Conservation (phyloP, 1,140 invertebrate genomes). For the Plodia interpunctella region DNA sequence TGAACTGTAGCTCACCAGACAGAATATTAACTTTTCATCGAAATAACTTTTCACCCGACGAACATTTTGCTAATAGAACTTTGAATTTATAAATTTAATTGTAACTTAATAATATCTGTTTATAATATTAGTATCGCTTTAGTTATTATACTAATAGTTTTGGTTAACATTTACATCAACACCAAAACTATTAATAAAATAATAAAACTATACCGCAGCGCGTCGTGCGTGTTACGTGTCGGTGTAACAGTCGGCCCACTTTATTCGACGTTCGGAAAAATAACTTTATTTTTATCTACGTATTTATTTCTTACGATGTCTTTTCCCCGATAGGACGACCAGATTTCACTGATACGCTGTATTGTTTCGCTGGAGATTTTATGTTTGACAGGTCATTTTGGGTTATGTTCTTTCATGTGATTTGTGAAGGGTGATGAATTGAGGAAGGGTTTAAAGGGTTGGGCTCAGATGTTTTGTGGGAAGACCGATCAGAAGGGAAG, state of each 20-base stretch:
- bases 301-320: conserved; percentile 52
- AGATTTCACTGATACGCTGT: conserved; percentile 32
- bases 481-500: neutral
- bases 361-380: conserved; percentile 29
- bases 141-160: too few relatives aligned
- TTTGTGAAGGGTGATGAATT: conserved; percentile 10
- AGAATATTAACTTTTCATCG: too few relatives aligned
- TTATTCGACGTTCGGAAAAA: conserved; percentile 64
- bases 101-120: too few relatives aligned
- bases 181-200: too few relatives aligned
- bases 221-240: conserved; percentile 18
- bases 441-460: neutral
- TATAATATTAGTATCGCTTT: too few relatives aligned
- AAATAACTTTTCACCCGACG: too few relatives aligned
- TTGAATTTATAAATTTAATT: too few relatives aligned
- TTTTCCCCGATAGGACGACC: conserved; percentile 45
- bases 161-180: too few relatives aligned
- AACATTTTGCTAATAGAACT: too few relatives aligned
- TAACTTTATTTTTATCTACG: conserved; percentile 63
- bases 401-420: conserved; percentile 6
- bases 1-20: too few relatives aligned
- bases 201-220: too few relatives aligned
- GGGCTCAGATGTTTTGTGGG: neutral
- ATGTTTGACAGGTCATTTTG: conserved; percentile 13
- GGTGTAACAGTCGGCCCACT: conserved; percentile 38